Evolutionary conservation across 2,888 invertebrate species (phyloP), one percentile per base, ranked within the genome.

Genomic region (Onchidella celtica): DNA sequence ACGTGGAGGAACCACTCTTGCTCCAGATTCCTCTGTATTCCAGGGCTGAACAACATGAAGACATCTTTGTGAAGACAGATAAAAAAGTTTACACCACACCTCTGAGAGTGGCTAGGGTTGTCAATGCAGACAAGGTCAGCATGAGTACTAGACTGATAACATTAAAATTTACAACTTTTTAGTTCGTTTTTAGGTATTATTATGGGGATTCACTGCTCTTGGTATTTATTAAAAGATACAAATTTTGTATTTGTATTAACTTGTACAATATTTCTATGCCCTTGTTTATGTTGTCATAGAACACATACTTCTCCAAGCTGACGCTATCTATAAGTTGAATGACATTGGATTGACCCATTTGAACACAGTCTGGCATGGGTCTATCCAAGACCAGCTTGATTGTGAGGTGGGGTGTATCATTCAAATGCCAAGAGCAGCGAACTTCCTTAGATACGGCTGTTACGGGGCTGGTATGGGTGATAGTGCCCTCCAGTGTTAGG

Each of bases 31-130:
- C 87, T 0, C 74, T 86, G 6, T 86, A 87, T 59, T 79, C 79
- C n/a, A 69, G 75, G 11, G 84, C 83, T 9, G 85, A 84, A 47
- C 81, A 83, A 21, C 85, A 84, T 65, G 87, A 87, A 61, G 84
- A 85, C 66, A 81, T 86, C 11, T 83, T 80, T 24, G 79, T 87
- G 75, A 86, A 86, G 75, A 86, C 87, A 1, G 83, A 85, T 63
- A 73, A 34, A 9, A 74, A 74, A 0, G 70, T 38, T 3, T 84
- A 78, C 81, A 75, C 40, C 21, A 55, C 75, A 59, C 63, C 79
- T 0, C 29, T 79, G 9, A 40, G 73, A 3, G 66, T 73, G 9
- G 73, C 40, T 21, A 40, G 77, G 21, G 27, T 65, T 59, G n/a
- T 63, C 32, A 3, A 24, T 75, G 24, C 61, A 3, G 59, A 32